phyloP scores from a whole-genome alignment of 1,140 invertebrate species.

The Diorhabda sublineata region DNA sequence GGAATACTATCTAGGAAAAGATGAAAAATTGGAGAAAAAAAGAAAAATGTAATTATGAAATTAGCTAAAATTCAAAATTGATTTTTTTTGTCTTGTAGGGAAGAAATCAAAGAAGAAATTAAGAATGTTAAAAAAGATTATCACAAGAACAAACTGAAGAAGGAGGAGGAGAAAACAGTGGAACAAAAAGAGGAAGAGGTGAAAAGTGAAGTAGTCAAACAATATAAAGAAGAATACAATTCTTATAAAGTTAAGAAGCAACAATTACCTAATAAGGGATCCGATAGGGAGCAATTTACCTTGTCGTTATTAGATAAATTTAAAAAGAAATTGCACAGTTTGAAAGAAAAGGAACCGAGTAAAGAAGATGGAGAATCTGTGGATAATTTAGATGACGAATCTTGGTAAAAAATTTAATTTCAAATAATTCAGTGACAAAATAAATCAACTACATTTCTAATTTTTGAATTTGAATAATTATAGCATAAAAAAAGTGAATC shows the following conservation, averaged over 20 bases:
- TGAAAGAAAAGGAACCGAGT: slow-evolving; percentile 54
- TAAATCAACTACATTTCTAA: no score
- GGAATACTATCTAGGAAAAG: slow-evolving; percentile 55
- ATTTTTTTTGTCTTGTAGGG: slow-evolving; percentile 52
- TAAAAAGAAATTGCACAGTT: slow-evolving; percentile 66
- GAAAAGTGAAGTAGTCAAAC: slow-evolving; percentile 62
- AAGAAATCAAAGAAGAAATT: slow-evolving; percentile 74
- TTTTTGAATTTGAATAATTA: no score
- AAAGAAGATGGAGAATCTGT: slow-evolving; percentile 44
- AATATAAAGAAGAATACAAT: slow-evolving; percentile 71
- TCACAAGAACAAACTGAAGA: slow-evolving; percentile 59
- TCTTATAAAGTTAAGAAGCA: slow-evolving; percentile 70
- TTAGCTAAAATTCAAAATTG: slow-evolving; percentile 30
- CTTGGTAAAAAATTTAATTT: slow-evolving; percentile 19
- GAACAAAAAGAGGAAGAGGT: slow-evolving; percentile 48
- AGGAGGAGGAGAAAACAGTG: slow-evolving; percentile 50
- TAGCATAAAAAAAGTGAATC: no score
- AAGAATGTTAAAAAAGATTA: slow-evolving; percentile 67
- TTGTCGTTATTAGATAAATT: slow-evolving; percentile 79
- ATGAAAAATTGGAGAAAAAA: slow-evolving; percentile 59
- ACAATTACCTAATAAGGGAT: slow-evolving; percentile 65
- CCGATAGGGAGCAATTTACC: slow-evolving; percentile 68
- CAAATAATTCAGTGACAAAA: no score
- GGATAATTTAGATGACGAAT: slow-evolving; percentile 45
- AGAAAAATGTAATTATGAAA: slow-evolving; percentile 57